Conservation (phyloP, 2,888 invertebrate genomes). For the Agrotis exclamationis region DNA sequence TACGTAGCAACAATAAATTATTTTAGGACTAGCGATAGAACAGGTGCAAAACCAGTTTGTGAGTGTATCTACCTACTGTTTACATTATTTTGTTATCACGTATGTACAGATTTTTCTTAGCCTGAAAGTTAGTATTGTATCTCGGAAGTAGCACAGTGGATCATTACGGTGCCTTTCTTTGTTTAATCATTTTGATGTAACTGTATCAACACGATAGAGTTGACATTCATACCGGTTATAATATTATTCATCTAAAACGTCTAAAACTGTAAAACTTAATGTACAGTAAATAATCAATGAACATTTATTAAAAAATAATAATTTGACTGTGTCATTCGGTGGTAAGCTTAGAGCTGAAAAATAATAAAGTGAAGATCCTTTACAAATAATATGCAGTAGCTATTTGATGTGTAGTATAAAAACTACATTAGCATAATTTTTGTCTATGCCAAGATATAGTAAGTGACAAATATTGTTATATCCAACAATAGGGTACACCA, state of each 20-base stretch:
- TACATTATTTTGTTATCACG: slow-evolving; percentile 2
- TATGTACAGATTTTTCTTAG: background rate
- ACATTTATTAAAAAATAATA: background rate
- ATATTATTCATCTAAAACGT: too few species aligned
- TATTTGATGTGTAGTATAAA: slow-evolving; percentile 2
- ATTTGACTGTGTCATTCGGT: background rate
- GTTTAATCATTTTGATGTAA: background rate
- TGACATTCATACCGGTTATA: background rate
- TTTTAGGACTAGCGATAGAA: background rate
- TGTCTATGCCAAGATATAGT: background rate
- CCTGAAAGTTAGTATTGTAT: background rate
- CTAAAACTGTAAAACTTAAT: too few species aligned
- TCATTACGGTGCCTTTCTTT: slow-evolving; percentile 6
- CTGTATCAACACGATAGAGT: slow-evolving; percentile 6
- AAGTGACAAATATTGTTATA: background rate
- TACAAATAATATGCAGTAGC: background rate
- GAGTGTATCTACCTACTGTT: slow-evolving; percentile 35
- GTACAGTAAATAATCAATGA: too few species aligned
- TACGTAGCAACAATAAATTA: slow-evolving; percentile 63
- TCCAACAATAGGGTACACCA: background rate
- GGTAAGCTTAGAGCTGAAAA: background rate
- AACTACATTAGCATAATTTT: slow-evolving; percentile 1
- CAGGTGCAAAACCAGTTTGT: slow-evolving; percentile 54
- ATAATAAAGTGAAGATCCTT: background rate
- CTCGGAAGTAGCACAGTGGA: background rate